phyloP scores from a whole-genome alignment of 2,888 invertebrate species.

The Oscheius onirici region DNA sequence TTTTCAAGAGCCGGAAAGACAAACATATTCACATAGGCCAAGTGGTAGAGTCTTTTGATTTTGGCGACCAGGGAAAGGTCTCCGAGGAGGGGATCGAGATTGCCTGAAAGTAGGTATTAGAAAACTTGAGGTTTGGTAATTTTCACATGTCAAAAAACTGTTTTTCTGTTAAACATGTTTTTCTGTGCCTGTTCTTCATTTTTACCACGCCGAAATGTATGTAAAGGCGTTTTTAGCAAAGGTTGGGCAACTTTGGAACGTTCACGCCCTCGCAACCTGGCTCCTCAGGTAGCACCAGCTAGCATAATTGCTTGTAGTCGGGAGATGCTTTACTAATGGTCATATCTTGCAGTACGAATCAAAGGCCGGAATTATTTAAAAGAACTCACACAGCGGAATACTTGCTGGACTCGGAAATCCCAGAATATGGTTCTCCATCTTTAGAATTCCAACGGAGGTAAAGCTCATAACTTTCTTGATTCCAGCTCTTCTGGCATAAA shows the following conservation, averaged over 20 bases:
- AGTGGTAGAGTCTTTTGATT: not conserved
- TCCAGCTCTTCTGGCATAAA: constrained; percentile 17
- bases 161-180: too few relatives aligned
- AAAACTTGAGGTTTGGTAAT: too few relatives aligned
- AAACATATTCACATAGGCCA: not conserved
- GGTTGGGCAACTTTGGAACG: too few relatives aligned
- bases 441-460: constrained; percentile 2
- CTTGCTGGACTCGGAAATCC: constrained; percentile 10
- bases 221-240: too few relatives aligned
- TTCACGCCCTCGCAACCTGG: too few relatives aligned
- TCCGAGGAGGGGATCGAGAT: not conserved
- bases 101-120: not conserved
- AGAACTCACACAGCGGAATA: not conserved
- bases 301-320: too few relatives aligned
- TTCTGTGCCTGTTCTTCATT: too few relatives aligned
- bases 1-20: not conserved
- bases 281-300: too few relatives aligned
- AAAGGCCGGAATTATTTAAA: not conserved
- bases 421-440: not conserved
- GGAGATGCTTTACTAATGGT: too few relatives aligned
- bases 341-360: too few relatives aligned
- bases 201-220: too few relatives aligned
- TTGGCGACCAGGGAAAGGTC: not conserved
- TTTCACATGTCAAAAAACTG: too few relatives aligned
- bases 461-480: constrained; percentile 7